These are phyloP conservation scores for Plotosus lineatus DNA, from an alignment of 2,113 vertebrate species.

Conservation along the genomic window DNA sequence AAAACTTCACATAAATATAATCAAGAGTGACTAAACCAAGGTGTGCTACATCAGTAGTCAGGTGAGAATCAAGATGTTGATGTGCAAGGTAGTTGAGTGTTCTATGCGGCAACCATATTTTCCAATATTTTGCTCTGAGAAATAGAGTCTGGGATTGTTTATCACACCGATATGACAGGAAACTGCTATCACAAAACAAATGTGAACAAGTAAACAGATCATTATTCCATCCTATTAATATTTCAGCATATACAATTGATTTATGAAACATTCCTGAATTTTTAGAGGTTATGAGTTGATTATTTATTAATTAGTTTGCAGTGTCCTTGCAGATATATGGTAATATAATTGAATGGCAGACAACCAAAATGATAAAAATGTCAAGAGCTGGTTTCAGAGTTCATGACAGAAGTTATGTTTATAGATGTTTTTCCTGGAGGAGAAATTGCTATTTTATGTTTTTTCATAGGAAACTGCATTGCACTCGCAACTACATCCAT, in stretches of 20 bases:
- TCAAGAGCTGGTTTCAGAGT: background rate
- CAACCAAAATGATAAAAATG: background rate
- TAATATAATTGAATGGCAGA: background rate
- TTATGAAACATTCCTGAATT: background rate
- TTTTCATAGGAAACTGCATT: conserved; percentile 79
- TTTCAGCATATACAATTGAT: background rate
- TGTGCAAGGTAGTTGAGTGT: background rate
- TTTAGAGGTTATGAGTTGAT: background rate
- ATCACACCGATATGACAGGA: background rate
- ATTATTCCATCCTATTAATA: background rate
- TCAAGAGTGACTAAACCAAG: background rate
- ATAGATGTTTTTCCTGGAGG: background rate
- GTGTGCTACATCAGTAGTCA: background rate
- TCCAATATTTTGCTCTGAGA: background rate
- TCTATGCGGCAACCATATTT: background rate
- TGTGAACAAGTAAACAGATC: background rate
- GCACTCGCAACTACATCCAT: conserved; percentile 86
- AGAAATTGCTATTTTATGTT: background rate
- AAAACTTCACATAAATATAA: background rate
- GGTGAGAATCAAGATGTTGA: background rate
- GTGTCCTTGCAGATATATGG: background rate
- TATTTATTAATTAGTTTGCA: background rate
- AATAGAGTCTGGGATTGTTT: background rate
- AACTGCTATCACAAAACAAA: background rate
- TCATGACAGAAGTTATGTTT: background rate